Percentiles rank a stretch among this genome's conserved stretches.
phyloP scores from a whole-genome alignment of 2,888 invertebrate species.

The Mesorhabditis spiculigera region DNA sequence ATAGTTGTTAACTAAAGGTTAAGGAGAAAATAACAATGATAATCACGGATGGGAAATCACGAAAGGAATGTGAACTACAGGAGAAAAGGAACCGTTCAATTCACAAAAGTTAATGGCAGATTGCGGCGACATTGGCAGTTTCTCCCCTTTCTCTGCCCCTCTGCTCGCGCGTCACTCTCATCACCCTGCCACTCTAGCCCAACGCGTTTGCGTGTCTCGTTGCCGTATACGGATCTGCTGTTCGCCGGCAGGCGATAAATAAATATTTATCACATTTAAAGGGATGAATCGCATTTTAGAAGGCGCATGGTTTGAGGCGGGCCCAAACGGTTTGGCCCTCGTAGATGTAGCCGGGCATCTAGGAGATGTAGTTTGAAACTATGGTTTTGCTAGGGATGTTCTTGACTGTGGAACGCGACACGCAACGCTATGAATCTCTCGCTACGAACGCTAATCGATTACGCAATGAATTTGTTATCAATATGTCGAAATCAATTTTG shows the following conservation, averaged over 20 bases:
- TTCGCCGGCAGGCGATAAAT: conserved; percentile 1
- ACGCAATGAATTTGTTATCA: too few relatives aligned
- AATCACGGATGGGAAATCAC: conserved; percentile 11
- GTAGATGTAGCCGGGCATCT: conserved; percentile 27
- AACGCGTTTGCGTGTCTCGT: neutral
- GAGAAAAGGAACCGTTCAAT: conserved; percentile 6
- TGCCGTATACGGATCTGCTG: neutral
- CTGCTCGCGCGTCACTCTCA: too few relatives aligned
- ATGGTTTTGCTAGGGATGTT: too few relatives aligned
- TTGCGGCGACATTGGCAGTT: too few relatives aligned
- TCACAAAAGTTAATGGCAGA: too few relatives aligned
- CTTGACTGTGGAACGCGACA: too few relatives aligned
- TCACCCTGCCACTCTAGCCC: too few relatives aligned
- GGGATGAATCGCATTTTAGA: neutral
- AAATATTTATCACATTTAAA: neutral
- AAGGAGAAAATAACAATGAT: conserved; percentile 14
- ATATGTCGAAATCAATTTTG: too few relatives aligned
- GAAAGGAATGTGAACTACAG: conserved; percentile 12
- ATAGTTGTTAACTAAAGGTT: conserved; percentile 14
- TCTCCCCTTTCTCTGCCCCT: too few relatives aligned
- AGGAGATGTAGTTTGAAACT: neutral
- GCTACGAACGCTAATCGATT: too few relatives aligned
- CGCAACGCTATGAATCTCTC: too few relatives aligned
- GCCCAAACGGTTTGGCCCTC: conserved; percentile 40
- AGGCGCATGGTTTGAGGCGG: conserved; percentile 27